A percentile compares a stretch with the other conserved stretches of the same genome.
Evolutionary conservation across 2,797 vertebrate genomes (phyloP).

Genomic region (Neosilurus hyrtlii): DNA sequence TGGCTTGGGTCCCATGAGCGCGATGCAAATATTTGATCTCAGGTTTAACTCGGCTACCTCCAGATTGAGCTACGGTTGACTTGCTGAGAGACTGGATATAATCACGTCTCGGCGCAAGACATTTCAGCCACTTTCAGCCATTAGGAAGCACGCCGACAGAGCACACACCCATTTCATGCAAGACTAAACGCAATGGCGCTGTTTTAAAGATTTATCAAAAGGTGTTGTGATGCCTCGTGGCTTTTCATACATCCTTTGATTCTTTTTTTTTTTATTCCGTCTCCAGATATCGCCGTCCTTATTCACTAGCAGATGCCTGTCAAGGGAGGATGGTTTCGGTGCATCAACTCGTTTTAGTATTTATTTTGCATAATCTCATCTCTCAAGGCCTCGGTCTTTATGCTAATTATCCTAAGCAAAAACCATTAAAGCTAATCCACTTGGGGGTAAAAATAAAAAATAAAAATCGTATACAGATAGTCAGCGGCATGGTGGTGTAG

Average conservation of each 20-base stretch:
- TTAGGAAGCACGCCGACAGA: conserved; percentile 4
- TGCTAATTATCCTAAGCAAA: conserved; percentile 37
- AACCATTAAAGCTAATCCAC: conserved; percentile 43
- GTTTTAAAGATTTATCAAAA: conserved; percentile 42
- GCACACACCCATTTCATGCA: conserved; percentile 45
- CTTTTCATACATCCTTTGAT: conserved; percentile 15
- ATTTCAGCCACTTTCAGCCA: conserved; percentile 19
- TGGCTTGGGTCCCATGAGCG: neutral
- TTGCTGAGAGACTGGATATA: conserved; percentile 14
- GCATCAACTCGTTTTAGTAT: conserved; percentile 37
- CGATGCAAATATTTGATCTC: conserved; percentile 26
- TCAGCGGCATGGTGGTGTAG: neutral
- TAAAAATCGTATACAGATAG: conserved; percentile 13
- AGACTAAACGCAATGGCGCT: conserved; percentile 31
- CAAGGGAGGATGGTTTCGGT: conserved; percentile 24
- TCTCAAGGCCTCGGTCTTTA: conserved; percentile 25
- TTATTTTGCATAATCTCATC: conserved; percentile 42
- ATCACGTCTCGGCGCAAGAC: conserved; percentile 3
- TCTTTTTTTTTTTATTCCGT: conserved; percentile 19
- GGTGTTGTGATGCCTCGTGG: conserved; percentile 33
- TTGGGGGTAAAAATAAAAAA: neutral
- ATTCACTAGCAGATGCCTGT: conserved; percentile 38
- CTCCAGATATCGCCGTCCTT: conserved; percentile 24
- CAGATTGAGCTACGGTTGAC: conserved; percentile 19
- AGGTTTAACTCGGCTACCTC: conserved; percentile 16